Evolutionary conservation across 2,797 vertebrate genomes (phyloP).

Genomic region (Chlorospingus semifuscus): DNA sequence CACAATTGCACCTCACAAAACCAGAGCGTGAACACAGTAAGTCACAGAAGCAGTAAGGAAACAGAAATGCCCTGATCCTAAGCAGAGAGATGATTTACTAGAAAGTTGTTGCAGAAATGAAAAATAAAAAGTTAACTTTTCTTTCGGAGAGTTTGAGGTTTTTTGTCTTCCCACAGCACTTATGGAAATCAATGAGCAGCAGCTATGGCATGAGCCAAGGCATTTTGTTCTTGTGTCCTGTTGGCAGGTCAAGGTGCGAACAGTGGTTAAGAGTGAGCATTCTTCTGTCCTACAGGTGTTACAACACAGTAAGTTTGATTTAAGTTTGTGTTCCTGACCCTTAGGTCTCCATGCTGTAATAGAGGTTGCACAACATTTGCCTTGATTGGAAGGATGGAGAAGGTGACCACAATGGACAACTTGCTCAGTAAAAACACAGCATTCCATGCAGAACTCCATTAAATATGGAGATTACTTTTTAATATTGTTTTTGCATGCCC

Average conservation of each 20-base stretch:
- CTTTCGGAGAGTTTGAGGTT: background rate
- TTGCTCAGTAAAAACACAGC: background rate
- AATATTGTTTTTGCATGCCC: background rate
- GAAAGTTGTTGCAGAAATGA: background rate
- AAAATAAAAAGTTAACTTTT: background rate
- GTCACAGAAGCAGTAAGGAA: background rate
- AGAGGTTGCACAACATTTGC: fast-evolving
- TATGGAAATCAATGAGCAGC: background rate
- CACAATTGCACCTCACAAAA: background rate
- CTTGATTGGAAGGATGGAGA: background rate
- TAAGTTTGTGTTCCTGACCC: background rate
- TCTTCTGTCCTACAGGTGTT: background rate
- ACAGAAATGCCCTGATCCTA: background rate
- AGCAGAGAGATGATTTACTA: background rate
- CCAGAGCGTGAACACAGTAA: background rate
- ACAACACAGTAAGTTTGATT: background rate
- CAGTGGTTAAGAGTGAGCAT: background rate
- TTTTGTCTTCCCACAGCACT: background rate
- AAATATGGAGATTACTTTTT: background rate
- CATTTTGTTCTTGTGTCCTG: background rate
- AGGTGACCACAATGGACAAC: background rate
- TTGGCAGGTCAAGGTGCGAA: background rate
- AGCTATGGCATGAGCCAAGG: background rate
- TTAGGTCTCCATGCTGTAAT: background rate
- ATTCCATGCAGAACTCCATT: background rate